These are phyloP conservation scores for Archips crataeganus DNA, from an alignment of 2,888 invertebrate genomes.

Conservation along the genomic window DNA sequence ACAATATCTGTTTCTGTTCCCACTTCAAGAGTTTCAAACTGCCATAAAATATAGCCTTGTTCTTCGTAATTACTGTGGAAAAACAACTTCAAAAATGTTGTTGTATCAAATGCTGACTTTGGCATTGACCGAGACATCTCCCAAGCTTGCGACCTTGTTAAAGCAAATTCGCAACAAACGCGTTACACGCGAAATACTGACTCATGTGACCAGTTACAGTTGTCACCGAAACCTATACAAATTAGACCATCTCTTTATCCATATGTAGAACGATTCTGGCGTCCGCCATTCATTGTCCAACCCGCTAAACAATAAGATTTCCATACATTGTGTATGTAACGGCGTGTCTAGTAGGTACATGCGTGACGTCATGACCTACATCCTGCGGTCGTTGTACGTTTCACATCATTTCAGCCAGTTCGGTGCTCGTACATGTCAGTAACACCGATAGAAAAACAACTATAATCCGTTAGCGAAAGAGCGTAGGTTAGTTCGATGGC, in stretches of 20 bases:
- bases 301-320: constrained; percentile 40
- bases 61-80: constrained; percentile 5
- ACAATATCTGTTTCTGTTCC: neutral
- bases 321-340: constrained; percentile 39
- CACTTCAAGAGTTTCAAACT: neutral
- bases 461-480: constrained; percentile 7
- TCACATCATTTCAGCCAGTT: constrained; percentile 50
- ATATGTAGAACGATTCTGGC: constrained; percentile 34
- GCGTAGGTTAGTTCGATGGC: neutral
- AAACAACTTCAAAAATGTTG: constrained; percentile 17
- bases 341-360: constrained; percentile 32
- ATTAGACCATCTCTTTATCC: constrained; percentile 34
- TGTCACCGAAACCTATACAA: constrained; percentile 32
- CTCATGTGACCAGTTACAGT: constrained; percentile 16
- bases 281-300: constrained; percentile 39
- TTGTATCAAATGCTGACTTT: constrained; percentile 3
- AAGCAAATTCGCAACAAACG: constrained; percentile 13
- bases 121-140: constrained; percentile 36
- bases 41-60: neutral
- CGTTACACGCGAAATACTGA: constrained; percentile 14
- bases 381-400: constrained; percentile 54
- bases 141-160: constrained; percentile 23
- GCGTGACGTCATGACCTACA: constrained; percentile 59
- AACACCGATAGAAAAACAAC: constrained; percentile 7
- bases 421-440: constrained; percentile 39